Base-by-base conservation (phyloP, 1,140 invertebrate genomes). In the Eupeodes corollae region DNA sequence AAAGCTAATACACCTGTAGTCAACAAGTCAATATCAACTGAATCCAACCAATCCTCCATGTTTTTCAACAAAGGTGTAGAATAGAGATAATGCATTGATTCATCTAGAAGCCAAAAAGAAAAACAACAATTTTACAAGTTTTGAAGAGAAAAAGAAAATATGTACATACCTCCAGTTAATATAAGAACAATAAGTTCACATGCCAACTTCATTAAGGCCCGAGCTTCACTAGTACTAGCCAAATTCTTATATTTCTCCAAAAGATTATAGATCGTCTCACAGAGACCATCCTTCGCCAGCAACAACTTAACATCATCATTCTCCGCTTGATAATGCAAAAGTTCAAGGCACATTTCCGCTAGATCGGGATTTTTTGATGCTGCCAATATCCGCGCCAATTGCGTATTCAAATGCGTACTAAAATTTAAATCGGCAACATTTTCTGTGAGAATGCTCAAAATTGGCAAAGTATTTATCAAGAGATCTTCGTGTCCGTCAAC, bases 161-260 rank as follows among this genome's bases (percentile, higher is more conserved):
- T 48, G 0, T 9, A 54, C 59, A 71, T 73, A 89, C 87, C 88
- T 71, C 86, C 88, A 47, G 86, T 90, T 19, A 91, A 69, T 37
- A 91, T 80, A 30, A 89, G 73, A 16, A 91, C 80, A 44, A 92
- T 79, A 1, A 92, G 73, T 69, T 91, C 87, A 61, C 87, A 90
- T 39, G 88, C 85, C 57, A 86, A 76, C 68, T 90, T 91, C 61
- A 88, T 73, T 2, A 86, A 70, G 6, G 79, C 78, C 50, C 82
- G 74, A 21, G 81, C 80, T 50, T 89, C 86, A 53, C 79, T 78
- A 45, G 77, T 77, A 42, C 74, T 71, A n/a, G 73, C 70, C 39
- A 75, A 58, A 2, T 73, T 64, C 55, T 79, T 71, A 58, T 87
- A 78, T 58, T 84, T 79, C 57, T 88, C 82, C 19, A 91, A 69